Evolutionary conservation across 1,140 invertebrate genomes (phyloP).

Genomic region (Euura lappo): DNA sequence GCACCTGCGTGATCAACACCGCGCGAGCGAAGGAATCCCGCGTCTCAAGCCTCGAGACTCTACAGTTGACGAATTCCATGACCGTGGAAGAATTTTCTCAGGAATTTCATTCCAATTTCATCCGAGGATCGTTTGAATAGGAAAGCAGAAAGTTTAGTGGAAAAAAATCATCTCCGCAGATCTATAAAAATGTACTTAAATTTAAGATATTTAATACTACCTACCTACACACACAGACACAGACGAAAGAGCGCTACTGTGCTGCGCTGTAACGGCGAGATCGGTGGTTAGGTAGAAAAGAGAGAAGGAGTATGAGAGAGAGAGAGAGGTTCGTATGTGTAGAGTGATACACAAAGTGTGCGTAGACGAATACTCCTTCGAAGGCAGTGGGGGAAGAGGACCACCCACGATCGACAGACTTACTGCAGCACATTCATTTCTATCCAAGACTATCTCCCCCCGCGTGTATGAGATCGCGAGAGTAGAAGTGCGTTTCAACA

Average conservation of each 20-base stretch:
- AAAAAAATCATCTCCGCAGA: no score
- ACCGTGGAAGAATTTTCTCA: no score
- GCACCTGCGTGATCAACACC: no score
- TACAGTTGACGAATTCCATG: no score
- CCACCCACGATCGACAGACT: constrained; percentile 6
- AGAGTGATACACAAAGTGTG: not conserved
- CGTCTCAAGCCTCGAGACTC: no score
- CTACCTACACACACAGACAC: not conserved
- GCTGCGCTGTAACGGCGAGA: not conserved
- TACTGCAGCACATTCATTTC: not conserved
- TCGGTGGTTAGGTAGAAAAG: not conserved
- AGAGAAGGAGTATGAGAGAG: not conserved
- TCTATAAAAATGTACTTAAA: no score
- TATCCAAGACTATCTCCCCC: not conserved
- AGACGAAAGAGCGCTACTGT: not conserved
- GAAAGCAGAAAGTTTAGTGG: no score
- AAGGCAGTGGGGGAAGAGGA: not conserved
- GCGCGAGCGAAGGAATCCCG: no score
- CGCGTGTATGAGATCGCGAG: not conserved
- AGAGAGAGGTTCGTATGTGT: not conserved
- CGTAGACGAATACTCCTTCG: not conserved
- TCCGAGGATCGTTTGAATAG: no score
- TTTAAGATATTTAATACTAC: no score
- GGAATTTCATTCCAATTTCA: no score
- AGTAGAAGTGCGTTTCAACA: not conserved